Evolutionary conservation across 2,888 invertebrate genomes (phyloP), one percentile per base, ranked within the genome.

Genomic region (Periphyllus acericola): DNA sequence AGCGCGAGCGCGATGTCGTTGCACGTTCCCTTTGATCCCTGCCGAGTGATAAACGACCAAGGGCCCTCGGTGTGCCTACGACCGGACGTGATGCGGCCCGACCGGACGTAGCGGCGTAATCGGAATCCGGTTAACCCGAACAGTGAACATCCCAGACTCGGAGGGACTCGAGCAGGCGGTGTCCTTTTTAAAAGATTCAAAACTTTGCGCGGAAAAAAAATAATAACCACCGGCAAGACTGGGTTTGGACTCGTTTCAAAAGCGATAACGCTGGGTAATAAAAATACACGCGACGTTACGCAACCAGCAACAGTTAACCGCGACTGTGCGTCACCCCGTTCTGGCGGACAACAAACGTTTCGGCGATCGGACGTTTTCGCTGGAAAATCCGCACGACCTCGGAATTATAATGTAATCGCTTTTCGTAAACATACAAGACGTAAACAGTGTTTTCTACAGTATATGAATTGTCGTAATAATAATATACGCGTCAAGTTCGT

Each of bases 171-270:
- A 60, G 66, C n/a, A 2, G 1, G 32, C 11, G 11, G 11, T 14
- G 55, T 25, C 21, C 3, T 21, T 46, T 11, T 21, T 3, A 25
- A 60, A 60, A 19, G 3, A 60, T 60, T 60, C 60, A 25, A 60
- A 60, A 60, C 1, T 21, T 21, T 21, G 5, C 60, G 60, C 21
- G 60, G 21, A 60, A 60, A 60, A 60, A 14, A 46, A 11, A 2
- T 21, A 60, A 60, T 25, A 60, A 60, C 60, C 21, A 6, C 25
- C 25, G 60, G 25, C 5, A 60, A 60, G 60, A 60, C 60, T 21
- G 52, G 5, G 66, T 52, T 82, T 82, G 71, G 82, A 82, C 29
- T 3, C 71, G 19, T 71, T 52, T 71, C 82, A 82, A 82, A 82
- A 71, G 52, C 14, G 71, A 21, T 14, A 29, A 17, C 40, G 55